phyloP scores from a whole-genome alignment of 2,113 vertebrate species.

The Climacteris rufus region DNA sequence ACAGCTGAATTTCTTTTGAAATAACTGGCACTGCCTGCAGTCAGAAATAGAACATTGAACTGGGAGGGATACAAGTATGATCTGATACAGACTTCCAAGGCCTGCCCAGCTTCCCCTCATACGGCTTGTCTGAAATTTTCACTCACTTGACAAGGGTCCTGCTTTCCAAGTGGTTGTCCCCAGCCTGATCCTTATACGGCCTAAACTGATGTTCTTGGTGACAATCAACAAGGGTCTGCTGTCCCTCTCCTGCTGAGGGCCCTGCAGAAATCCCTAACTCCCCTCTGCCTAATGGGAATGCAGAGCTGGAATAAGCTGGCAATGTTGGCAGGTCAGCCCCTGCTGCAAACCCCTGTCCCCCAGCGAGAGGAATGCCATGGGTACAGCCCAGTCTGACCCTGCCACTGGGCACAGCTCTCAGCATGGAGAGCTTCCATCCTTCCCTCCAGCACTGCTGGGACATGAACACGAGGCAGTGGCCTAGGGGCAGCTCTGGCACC shows the following conservation, averaged over 20 bases:
- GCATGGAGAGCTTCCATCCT: neutral
- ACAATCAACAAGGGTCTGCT: neutral
- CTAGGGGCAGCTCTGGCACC: too few species aligned
- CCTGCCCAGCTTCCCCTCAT: neutral
- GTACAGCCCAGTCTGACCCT: neutral
- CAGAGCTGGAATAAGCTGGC: neutral
- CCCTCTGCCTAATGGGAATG: neutral
- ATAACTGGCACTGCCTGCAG: constrained; percentile 11
- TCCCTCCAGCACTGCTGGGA: rapidly evolving
- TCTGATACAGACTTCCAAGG: neutral
- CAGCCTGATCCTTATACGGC: neutral
- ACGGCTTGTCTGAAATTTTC: neutral
- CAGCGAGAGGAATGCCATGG: rapidly evolving
- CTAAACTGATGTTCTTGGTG: neutral
- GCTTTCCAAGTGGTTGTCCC: neutral
- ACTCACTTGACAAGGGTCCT: neutral
- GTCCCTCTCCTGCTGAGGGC: neutral
- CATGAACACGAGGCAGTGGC: neutral
- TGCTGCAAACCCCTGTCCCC: rapidly evolving
- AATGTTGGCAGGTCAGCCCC: neutral
- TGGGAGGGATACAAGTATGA: neutral
- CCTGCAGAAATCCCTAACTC: neutral
- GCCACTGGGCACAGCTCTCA: rapidly evolving
- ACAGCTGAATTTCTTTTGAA: constrained; percentile 11
- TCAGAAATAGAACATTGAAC: constrained; percentile 7